These are phyloP conservation scores for Polypterus bichir DNA, from an alignment of 2,113 vertebrate genomes.

Conservation along the genomic window DNA sequence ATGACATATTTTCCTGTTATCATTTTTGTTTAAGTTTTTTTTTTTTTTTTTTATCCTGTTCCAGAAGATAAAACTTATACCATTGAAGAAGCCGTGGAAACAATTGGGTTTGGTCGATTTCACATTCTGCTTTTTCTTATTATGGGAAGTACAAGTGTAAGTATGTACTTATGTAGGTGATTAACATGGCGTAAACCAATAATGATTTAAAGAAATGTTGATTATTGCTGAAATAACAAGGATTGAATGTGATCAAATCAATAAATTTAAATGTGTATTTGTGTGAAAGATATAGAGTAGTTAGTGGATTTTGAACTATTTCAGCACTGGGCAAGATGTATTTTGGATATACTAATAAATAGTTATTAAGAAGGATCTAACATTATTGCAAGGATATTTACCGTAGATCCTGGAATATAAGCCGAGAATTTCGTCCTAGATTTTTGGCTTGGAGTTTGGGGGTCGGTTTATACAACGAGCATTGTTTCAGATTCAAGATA, in stretches of 20 bases:
- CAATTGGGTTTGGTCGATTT: conserved; percentile 79
- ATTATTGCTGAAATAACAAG: too few relatives aligned
- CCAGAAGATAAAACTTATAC: conserved; percentile 60
- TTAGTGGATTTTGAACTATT: background rate
- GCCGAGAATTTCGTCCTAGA: too few relatives aligned
- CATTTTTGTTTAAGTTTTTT: too few relatives aligned
- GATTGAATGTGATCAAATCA: too few relatives aligned
- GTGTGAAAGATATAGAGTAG: background rate
- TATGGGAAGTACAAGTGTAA: conserved; percentile 82
- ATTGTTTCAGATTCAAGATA: too few relatives aligned
- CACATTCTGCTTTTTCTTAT: conserved; percentile 78
- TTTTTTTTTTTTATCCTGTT: conserved; percentile 1
- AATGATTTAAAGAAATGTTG: background rate
- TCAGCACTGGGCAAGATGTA: background rate
- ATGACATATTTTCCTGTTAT: too few relatives aligned
- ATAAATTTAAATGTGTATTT: too few relatives aligned
- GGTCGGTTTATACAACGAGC: too few relatives aligned
- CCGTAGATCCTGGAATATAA: too few relatives aligned
- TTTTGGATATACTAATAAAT: too few relatives aligned
- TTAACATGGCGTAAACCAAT: background rate
- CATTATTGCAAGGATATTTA: background rate
- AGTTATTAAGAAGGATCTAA: background rate
- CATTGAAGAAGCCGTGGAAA: conserved; percentile 81
- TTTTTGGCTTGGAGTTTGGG: too few relatives aligned
- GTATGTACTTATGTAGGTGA: conserved; percentile 17